Evolutionary conservation across 2,888 invertebrate species (phyloP).

Genomic region (Myathropa florea): DNA sequence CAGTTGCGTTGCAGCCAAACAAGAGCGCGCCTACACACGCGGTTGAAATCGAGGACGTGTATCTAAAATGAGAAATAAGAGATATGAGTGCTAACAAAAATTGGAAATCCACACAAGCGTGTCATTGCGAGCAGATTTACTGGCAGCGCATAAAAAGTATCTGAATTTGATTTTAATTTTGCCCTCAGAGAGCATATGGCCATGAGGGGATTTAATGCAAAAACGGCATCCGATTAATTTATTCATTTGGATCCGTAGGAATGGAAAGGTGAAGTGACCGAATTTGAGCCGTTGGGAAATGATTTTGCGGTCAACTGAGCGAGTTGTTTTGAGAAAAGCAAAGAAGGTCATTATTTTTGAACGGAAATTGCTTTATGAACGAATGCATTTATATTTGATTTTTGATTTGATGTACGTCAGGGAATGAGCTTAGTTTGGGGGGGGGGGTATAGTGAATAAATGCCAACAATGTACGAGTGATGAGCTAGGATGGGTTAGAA

Average conservation of each 20-base stretch:
- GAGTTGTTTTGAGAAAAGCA: background rate
- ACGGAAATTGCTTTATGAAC: background rate
- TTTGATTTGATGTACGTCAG: background rate
- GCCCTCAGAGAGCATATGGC: background rate
- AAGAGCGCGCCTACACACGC: background rate
- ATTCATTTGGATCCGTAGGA: background rate
- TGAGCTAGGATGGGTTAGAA: no score
- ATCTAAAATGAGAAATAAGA: background rate
- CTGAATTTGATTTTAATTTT: background rate
- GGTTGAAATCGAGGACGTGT: background rate
- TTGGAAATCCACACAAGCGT: background rate
- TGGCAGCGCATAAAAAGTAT: background rate
- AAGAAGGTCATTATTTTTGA: background rate
- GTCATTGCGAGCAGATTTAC: background rate
- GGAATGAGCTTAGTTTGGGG: background rate
- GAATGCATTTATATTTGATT: background rate
- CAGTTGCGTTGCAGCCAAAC: background rate
- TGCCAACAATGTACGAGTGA: no score
- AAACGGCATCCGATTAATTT: background rate
- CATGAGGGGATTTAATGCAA: background rate
- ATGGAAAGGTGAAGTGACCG: background rate
- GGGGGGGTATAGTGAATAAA: no score
- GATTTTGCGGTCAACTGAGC: background rate
- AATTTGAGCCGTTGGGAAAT: background rate
- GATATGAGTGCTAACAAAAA: background rate